Base-by-base conservation (phyloP, 2,113 vertebrate genomes). In the Siniperca knerii region DNA sequence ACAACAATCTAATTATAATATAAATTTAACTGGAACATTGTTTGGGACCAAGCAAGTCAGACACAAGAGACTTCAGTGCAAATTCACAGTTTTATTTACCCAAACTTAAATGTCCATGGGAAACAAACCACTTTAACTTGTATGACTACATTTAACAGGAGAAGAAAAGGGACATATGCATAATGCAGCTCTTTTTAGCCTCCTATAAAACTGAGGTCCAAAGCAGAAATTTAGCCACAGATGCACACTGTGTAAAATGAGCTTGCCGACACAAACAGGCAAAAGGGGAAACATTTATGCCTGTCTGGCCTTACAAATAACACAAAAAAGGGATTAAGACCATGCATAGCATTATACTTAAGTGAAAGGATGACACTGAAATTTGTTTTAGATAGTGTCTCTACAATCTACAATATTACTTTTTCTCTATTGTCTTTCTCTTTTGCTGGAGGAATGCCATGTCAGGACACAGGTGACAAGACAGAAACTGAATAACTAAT, bases 1-100 rank as follows among this genome's bases (percentile, higher is more conserved):
- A 57, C 79, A 88, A 85, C 77, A 78, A 61, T 76, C 60, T 83
- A 81, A 88, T 92, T 87, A 83, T 82, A 81, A 73, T 75, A 55
- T 64, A 68, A 69, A 80, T 87, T 75, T 61, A 73, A 67, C 61
- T 55, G 44, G 61, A 77, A 60, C 60, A 55, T 64, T 73, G 73
- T 44, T 64, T 35, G 73, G 84, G 33, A 73, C 20, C 18, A 15
- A 71, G 54, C 37, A 75, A 75, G 37, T 50, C 11, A 11, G 69
- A 48, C 83, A 82, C 81, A 60, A 64, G 79, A 79, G 67, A 75
- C 66, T 50, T 7, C 37, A 4, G 58, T 50, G 71, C 58, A 87
- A 75, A 87, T 67, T 62, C 46, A 35, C 52, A 16, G 21, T 69
- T 82, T 84, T 86, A 73, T 88, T 88, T 79, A 79, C 52, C 71